Percentiles rank a stretch among this genome's conserved stretches.
These are phyloP conservation scores for Diabrotica undecimpunctata DNA, from an alignment of 1,140 invertebrate species.

Conservation along the genomic window DNA sequence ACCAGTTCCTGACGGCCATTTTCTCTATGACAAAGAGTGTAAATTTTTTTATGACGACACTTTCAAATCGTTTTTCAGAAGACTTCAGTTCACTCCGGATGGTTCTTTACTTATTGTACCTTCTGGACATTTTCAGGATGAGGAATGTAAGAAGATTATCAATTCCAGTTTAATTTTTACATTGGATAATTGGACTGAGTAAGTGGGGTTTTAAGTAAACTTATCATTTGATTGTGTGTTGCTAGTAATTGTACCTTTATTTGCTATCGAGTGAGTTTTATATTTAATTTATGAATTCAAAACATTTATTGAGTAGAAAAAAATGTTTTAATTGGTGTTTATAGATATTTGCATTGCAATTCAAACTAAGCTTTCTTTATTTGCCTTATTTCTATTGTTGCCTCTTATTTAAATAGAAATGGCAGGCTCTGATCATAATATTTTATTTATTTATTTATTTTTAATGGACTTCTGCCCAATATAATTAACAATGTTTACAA, in stretches of 20 bases:
- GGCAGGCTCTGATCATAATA: no score
- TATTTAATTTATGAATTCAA: no score
- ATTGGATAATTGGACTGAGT: conserved; percentile 69
- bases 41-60: conserved; percentile 92
- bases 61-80: conserved; percentile 86
- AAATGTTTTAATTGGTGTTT: no score
- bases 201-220: conserved; percentile 42
- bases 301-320: no score
- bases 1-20: conserved; percentile 58
- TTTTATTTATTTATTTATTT: no score
- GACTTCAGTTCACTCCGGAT: conserved; percentile 85
- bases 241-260: no score
- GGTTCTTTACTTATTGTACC: conserved; percentile 85
- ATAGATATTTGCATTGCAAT: no score
- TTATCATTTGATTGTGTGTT: not conserved
- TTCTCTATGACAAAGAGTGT: conserved; percentile 58
- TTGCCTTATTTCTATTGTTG: no score
- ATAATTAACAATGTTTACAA: no score
- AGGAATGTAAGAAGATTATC: conserved; percentile 57
- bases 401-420: no score
- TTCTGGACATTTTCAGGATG: conserved; percentile 68
- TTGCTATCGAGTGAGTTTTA: not conserved
- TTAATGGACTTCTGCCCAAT: no score
- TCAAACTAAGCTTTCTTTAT: no score
- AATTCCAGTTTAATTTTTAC: conserved; percentile 82